Base-by-base conservation (phyloP, 2,113 vertebrate genomes). In the Chiloscyllium plagiosum region DNA sequence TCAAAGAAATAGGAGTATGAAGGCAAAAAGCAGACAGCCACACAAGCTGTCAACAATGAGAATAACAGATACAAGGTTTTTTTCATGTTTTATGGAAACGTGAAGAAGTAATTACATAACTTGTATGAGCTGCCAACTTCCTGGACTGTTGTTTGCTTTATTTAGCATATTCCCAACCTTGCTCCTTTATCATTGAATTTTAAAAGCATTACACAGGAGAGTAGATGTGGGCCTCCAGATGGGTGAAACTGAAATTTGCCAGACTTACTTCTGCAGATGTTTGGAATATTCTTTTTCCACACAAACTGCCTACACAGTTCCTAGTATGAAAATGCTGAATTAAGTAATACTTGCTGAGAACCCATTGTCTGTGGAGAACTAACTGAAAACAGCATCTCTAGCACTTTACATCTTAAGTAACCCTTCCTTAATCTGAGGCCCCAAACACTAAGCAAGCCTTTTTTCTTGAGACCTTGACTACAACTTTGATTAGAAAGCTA, bases 21-120 rank as follows among this genome's bases (percentile, higher is more conserved):
- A 93, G 33, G 89, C 19, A 68, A 61, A 47, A 93, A 65, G 29
- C 89, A 93, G 89, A 93, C 61, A 66, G 61, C 61, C 61, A 93
- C 61, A 93, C 61, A 93, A n/a, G 33, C 19, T 37, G 17, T 42
- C 89, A 92, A 61, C 19, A 93, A 93, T 93, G 89, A 93, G 89
- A 10, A 66, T n/a, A 37, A 17, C 89, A 92, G 89, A 66, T 65
- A 29, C 89, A 8, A 66, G 89, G 89, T 66, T 66, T 92, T 47
- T 68, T 65, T n/a, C 56, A 17, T 20, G 6, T 37, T n/a, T 68
- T 66, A 19, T 66, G 61, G 5, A 93, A 6, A 68, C 61, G 33
- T 17, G 37, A 19, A 37, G 86, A 87, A 87, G 24, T 87, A 50
- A 87, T 87, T 50, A 66, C 61, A 37, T 7, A 92, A 66, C 33